Evolutionary conservation across 2,888 invertebrate species (phyloP), one percentile per base, ranked within the genome.

Genomic region (Spicauda simplicius): DNA sequence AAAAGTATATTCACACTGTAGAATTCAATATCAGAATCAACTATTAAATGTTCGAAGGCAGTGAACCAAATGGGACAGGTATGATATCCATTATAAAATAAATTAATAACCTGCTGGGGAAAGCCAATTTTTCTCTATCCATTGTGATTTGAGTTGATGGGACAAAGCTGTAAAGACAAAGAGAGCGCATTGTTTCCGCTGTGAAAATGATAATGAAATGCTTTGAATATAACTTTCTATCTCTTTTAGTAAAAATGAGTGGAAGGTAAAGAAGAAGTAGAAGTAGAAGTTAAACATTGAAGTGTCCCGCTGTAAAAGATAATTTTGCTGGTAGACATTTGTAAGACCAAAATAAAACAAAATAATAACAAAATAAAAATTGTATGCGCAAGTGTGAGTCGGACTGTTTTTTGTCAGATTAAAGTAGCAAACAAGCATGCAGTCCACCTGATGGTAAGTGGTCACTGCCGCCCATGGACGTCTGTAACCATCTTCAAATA

Each of bases 121-220:
- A 45, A 45, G 45, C 20, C 20, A 41, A 45, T 58, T 58, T 45
- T 58, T 45, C 45, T 45, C n/a, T n/a, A 45, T 14, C 58, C n/a
- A 45, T 58, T 58, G 58, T 58, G 62, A 54, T 11, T 45, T 20
- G 54, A 62, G 45, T 70, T 62, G 63, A 52, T 72, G 63, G 79
- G 79, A 82, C 81, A 78, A 83, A 80, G 80, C 74, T 80, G 82
- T 83, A 81, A 82, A 76, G 78, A 84, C 79, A 86, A 74, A 71
- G 73, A 70, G 54, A 61, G 61, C 37, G 41, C 48, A 63, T 55
- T 54, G 55, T 18, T 48, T 41, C 30, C 45, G 45, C n/a, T 45
- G 50, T 70, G 69, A 25, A 63, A 63, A 63, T 55, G 63, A 63
- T 63, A 55, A 25, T 55, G 55, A 37, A 45, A n/a, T 45, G 45